phyloP scores from a whole-genome alignment of 1,140 invertebrate species.

The Neelides sp. region DNA sequence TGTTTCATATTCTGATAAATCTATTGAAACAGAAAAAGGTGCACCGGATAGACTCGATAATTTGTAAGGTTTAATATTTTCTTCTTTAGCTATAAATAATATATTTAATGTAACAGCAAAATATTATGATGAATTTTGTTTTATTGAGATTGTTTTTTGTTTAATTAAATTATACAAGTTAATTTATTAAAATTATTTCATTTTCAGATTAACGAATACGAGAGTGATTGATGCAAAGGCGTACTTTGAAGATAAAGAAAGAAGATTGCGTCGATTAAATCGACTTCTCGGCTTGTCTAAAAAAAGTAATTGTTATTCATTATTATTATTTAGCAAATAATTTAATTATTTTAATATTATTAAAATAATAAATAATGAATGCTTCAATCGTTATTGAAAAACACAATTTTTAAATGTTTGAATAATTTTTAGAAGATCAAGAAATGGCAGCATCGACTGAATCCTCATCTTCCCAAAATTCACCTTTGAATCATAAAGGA shows the following conservation, averaged over 20 bases:
- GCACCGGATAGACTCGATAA: background rate
- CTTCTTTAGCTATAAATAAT: background rate
- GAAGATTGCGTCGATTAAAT: slow-evolving; percentile 3
- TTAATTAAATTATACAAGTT: background rate
- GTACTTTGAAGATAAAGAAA: slow-evolving; percentile 12
- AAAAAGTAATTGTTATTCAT: background rate
- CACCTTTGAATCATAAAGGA: no score
- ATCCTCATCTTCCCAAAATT: background rate
- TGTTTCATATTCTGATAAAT: background rate
- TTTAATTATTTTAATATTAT: background rate
- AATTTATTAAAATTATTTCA: background rate
- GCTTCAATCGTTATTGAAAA: background rate
- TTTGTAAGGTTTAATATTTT: background rate
- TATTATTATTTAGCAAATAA: slow-evolving; percentile 5
- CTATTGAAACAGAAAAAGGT: background rate
- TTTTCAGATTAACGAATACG: slow-evolving; percentile 4
- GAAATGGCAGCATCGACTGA: background rate
- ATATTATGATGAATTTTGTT: no score
- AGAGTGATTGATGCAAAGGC: slow-evolving; percentile 7
- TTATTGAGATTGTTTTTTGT: no score
- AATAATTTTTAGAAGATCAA: background rate
- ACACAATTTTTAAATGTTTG: background rate
- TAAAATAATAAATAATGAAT: background rate
- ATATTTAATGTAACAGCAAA: background rate
- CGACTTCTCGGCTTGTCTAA: slow-evolving; percentile 4